Evolutionary conservation across 2,797 vertebrate genomes (phyloP), one percentile per base, ranked within the genome.

Genomic region (Scomberomorus guttatus): DNA sequence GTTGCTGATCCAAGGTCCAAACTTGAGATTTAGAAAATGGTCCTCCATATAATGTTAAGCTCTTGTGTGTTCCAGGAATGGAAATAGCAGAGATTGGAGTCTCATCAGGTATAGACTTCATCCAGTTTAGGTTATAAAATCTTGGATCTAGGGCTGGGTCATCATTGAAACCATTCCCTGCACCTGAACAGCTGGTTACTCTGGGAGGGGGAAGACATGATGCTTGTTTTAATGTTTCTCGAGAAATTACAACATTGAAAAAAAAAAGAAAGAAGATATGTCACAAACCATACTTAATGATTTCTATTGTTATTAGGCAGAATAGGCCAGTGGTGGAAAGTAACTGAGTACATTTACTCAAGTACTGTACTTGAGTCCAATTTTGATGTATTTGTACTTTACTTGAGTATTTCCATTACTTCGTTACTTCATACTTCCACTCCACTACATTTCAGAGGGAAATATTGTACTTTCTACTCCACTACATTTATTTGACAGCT

Each of bases 51-150:
- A 81, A 32, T 4, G 80, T 65, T 32, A 92, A 51, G 66, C 93
- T 93, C 15, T 86, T 77, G 0, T 93, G 86, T 25, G 92, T 88
- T 51, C 91, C 93, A 3, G 92, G 93, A 39, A 93, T 91, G 24
- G 93, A 37, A 29, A 93, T 63, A 24, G 87, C 86, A 15, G 93
- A 93, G 15, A 93, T 2, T 1, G n/a, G 64, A 5, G 82, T 89
- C 2, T 81, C 70, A 24, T 89, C 81, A 1, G 85, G 72, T 24
- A 93, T 66, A 15, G 69, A 61, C 2, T 42, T 14, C 92, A 93
- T 94, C 93, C 93, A 94, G 34, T 82, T 61, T 25, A 29, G 20
- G 54, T 93, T 80, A 15, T 70, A 63, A 4, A 37, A 57, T 0
- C 1, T 3, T 34, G 5, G 6, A 46, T 75, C 17, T 5, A 89